Percentiles rank a stretch among this genome's conserved stretches.
Conservation (phyloP, 2,888 invertebrate genomes). For the Micropterix aruncella region DNA sequence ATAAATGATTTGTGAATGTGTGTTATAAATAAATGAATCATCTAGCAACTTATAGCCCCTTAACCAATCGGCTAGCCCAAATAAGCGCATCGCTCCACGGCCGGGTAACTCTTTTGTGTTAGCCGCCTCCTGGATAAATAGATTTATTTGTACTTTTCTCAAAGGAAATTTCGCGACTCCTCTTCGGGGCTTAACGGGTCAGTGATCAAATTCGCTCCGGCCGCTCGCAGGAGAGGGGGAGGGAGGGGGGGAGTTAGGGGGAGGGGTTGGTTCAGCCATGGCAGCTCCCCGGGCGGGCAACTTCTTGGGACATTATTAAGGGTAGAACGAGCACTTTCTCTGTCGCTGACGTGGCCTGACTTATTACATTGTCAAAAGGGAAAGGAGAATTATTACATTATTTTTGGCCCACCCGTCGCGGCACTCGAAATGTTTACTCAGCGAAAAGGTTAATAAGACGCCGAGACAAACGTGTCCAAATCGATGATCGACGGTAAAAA, state of each 20-base stretch:
- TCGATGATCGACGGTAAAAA: background rate
- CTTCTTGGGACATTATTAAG: background rate
- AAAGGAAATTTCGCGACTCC: background rate
- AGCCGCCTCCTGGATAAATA: background rate
- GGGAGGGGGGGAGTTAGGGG: background rate
- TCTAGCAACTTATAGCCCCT: too few relatives aligned
- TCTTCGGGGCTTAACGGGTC: background rate
- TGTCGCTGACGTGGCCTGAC: background rate
- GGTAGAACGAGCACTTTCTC: background rate
- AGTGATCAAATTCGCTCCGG: background rate
- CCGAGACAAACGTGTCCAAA: background rate
- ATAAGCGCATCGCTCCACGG: too few relatives aligned
- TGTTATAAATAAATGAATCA: too few relatives aligned
- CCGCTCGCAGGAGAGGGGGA: too few relatives aligned
- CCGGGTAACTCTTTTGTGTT: background rate
- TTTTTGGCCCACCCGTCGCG: background rate
- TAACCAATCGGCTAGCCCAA: too few relatives aligned
- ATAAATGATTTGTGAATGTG: too few relatives aligned
- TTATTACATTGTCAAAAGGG: background rate
- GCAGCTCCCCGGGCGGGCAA: background rate
- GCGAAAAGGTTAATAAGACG: background rate
- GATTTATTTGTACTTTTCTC: background rate
- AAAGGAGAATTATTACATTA: background rate
- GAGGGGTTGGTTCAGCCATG: too few relatives aligned
- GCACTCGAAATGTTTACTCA: background rate